Percentiles rank a stretch among this genome's conserved stretches.
Evolutionary conservation across 2,797 vertebrate species (phyloP).

Genomic region (Pipistrellus kuhlii): DNA sequence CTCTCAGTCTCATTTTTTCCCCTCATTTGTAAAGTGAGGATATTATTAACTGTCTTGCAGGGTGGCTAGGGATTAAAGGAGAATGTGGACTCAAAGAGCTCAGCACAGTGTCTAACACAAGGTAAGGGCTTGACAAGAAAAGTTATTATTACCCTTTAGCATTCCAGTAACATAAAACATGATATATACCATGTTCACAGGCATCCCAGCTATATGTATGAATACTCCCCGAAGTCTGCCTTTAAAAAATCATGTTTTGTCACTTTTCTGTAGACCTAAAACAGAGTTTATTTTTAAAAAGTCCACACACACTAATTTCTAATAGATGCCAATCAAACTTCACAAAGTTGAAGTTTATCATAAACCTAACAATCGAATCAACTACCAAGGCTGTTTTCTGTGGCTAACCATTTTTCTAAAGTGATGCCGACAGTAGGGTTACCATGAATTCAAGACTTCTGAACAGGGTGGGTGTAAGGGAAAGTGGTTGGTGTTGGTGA

Average conservation of each 20-base stretch:
- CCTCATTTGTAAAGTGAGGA: not conserved
- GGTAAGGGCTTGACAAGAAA: not conserved
- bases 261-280: constrained; percentile 37
- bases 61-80: not conserved
- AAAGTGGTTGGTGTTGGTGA: not conserved
- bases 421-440: not conserved
- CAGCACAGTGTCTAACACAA: not conserved
- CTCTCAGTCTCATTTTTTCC: not conserved
- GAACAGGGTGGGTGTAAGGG: not conserved
- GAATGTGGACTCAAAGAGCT: not conserved
- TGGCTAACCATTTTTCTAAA: not conserved
- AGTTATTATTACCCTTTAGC: not conserved
- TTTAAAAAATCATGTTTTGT: constrained; percentile 43
- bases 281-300: not conserved
- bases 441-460: not conserved
- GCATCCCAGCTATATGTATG: not conserved
- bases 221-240: not conserved
- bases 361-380: constrained; percentile 1
- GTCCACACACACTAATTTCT: not conserved
- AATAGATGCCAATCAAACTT: constrained; percentile 40
- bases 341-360: not conserved
- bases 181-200: not conserved
- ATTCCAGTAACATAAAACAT: not conserved
- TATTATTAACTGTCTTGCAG: not conserved
- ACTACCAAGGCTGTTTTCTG: constrained; percentile 4